Base-by-base conservation (phyloP, 2,113 vertebrate genomes). In the Naja naja region DNA sequence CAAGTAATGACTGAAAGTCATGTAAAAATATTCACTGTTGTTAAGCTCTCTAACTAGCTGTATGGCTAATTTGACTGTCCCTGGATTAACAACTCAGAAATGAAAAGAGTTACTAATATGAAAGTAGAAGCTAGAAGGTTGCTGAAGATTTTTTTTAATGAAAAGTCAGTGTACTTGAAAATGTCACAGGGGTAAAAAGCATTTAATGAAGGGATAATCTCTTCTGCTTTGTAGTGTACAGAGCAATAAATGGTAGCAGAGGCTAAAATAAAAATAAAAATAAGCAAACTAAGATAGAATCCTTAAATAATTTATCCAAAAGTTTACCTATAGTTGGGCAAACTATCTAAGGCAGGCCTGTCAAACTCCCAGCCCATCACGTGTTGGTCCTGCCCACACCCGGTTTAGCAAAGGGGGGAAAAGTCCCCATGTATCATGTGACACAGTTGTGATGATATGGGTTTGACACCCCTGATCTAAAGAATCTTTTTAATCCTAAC, bases 141-240 rank as follows among this genome's bases (percentile, higher is more conserved):
- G 74, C 92, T 94, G 49, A 81, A 49, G 43, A 52, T n/a, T n/a
- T n/a, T n/a, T n/a, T 45, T 91, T 96, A 95, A 97, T 96, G 96
- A 96, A 94, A 92, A 95, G 94, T 93, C 94, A 95, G 89, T 64
- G 92, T 64, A 95, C 93, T 87, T 16, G 7, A 96, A 95, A 92
- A 95, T 94, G 94, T 93, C 95, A 96, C 85, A 94, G 94, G 93
- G 93, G 95, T 96, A 97, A 97, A 97, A 97, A 93, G 93, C 92
- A 96, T 93, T 93, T 95, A 96, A 95, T 96, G 95, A 96, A 96
- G 91, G 91, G 94, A 96, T 96, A 97, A 97, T 95, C 94, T 97
- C 69, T 96, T 90, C 94, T 94, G 93, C 95, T 97, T 96, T 96
- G 94, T 96, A 96, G 91, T 45, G 94, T n/a, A 93, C 91, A 95